These are phyloP conservation scores for Lymantria dispar DNA, from an alignment of 2,888 invertebrate genomes.

Conservation along the genomic window DNA sequence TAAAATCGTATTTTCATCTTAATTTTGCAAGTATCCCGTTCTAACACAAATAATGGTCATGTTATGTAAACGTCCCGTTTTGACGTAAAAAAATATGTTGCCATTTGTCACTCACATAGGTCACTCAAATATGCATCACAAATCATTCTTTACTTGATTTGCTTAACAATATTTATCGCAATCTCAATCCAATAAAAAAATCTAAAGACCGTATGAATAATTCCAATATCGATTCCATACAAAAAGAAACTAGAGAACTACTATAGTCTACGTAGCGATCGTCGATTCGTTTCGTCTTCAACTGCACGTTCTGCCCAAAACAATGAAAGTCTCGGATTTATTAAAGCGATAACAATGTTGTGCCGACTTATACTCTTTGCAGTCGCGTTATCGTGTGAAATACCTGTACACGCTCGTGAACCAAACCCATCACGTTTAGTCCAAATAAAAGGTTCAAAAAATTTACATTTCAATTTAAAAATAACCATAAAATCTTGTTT, in stretches of 20 bases:
- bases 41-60: no score
- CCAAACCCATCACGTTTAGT: conserved; percentile 52
- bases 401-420: conserved; percentile 46
- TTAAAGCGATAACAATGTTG: conserved; percentile 62
- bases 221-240: conserved; percentile 14
- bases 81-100: no score
- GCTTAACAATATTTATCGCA: background rate
- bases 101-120: no score
- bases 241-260: conserved; percentile 2
- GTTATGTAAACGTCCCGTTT: no score
- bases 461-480: conserved; percentile 35
- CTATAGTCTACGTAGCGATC: conserved; percentile 11
- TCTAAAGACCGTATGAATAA: background rate
- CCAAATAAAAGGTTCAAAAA: conserved; percentile 71
- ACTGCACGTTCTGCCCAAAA: conserved; percentile 16
- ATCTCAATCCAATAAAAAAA: background rate
- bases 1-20: no score
- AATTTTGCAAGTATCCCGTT: no score
- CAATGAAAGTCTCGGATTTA: conserved; percentile 17
- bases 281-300: conserved; percentile 9
- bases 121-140: no score
- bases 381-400: conserved; percentile 53
- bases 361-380: conserved; percentile 58
- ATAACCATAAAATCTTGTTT: no score
- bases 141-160: background rate